A percentile compares a stretch with the other conserved stretches of the same genome.
phyloP scores from a whole-genome alignment of 2,888 invertebrate genomes.

The Molanna angustata region DNA sequence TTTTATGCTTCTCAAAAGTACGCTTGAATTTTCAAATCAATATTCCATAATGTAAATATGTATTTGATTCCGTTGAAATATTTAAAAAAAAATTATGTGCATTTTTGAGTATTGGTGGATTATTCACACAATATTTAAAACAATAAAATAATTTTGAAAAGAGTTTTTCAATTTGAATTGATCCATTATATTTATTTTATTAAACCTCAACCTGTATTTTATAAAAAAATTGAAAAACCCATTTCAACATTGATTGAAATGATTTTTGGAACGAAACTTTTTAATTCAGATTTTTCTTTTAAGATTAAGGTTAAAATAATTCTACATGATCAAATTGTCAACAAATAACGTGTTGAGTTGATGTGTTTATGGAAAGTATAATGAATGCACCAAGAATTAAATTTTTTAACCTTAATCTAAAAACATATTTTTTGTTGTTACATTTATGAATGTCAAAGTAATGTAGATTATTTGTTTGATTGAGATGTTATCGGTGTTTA shows the following conservation, averaged over 20 bases:
- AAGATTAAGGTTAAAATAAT: no score
- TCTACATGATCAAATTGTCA: no score
- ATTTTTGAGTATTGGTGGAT: background rate
- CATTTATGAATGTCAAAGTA: background rate
- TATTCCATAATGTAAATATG: no score
- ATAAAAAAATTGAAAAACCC: background rate
- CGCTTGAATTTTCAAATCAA: no score
- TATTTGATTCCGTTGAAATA: background rate
- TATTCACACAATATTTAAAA: no score
- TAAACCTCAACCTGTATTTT: background rate
- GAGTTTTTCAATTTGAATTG: background rate
- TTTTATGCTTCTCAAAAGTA: no score
- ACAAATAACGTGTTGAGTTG: no score
- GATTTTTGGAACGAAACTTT: background rate
- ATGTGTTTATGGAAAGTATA: no score
- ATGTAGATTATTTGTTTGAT: background rate
- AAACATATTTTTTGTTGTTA: background rate
- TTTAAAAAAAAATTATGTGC: background rate
- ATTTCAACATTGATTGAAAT: background rate
- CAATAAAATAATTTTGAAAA: no score
- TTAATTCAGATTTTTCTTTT: background rate
- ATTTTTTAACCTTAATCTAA: background rate
- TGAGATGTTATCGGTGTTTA: conserved; percentile 1
- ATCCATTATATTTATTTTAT: background rate
- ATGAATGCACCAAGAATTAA: no score